A percentile compares a stretch with the other conserved stretches of the same genome.
phyloP scores from a whole-genome alignment of 2,113 vertebrate genomes.

The Upupa epops region DNA sequence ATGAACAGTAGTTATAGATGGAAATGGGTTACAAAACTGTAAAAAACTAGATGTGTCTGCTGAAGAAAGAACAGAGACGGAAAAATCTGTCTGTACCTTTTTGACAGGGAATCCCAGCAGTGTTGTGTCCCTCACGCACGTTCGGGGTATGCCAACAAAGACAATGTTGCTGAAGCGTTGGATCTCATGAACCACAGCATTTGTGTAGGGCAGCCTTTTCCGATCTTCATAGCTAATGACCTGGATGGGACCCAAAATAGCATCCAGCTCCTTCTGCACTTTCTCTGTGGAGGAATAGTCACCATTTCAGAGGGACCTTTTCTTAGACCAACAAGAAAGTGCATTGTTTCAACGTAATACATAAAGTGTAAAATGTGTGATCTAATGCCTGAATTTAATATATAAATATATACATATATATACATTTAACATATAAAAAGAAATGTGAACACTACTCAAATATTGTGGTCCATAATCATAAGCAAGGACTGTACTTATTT shows the following conservation, averaged over 20 bases:
- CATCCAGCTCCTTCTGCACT: constrained; percentile 67
- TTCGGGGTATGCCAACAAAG: background rate
- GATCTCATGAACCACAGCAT: constrained; percentile 46
- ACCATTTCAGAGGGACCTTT: background rate
- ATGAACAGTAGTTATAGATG: background rate
- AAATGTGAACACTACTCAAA: background rate
- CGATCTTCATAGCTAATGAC: constrained; percentile 38
- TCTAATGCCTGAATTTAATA: background rate
- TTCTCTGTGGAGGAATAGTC: constrained; percentile 31
- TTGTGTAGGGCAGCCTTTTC: constrained; percentile 20
- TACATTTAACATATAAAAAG: background rate
- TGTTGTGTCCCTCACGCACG: constrained; percentile 26
- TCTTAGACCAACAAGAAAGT: background rate
- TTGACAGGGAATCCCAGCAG: background rate
- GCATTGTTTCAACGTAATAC: background rate
- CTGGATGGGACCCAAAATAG: background rate
- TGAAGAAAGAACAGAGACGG: background rate
- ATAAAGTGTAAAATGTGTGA: background rate
- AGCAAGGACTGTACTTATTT: background rate
- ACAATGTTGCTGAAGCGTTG: constrained; percentile 61
- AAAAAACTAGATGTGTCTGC: background rate
- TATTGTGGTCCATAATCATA: background rate
- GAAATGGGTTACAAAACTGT: background rate
- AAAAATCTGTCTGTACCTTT: constrained; percentile 36
- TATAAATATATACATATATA: background rate